Conservation (phyloP, 2,797 vertebrate species). For the Sitta carolinensis region DNA sequence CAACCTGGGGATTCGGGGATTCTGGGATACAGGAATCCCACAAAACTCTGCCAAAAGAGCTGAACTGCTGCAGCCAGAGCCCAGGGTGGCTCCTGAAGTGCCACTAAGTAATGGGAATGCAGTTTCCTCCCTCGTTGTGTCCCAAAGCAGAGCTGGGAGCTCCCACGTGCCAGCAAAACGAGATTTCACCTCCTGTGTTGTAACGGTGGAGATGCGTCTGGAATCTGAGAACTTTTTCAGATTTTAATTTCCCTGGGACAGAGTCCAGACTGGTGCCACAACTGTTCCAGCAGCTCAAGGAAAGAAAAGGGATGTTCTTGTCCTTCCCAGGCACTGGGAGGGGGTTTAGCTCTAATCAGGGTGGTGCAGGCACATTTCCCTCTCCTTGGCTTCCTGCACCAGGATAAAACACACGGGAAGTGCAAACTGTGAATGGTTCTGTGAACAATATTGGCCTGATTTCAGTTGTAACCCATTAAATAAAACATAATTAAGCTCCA, state of each 20-base stretch:
- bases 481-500: background rate
- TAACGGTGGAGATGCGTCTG: background rate
- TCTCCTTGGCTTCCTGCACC: background rate
- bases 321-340: background rate
- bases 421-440: background rate
- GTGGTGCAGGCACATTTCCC: background rate
- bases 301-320: background rate
- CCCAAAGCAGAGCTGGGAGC: background rate
- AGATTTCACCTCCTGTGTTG: background rate
- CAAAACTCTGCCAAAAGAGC: background rate
- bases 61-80: background rate
- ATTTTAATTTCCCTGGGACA: background rate
- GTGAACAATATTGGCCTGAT: background rate
- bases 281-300: background rate
- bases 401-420: background rate
- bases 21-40: rapidly evolving
- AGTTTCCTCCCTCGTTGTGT: background rate
- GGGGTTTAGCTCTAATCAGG: background rate
- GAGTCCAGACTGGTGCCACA: background rate
- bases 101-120: background rate
- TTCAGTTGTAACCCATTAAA: background rate
- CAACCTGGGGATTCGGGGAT: too few species aligned
- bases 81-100: background rate
- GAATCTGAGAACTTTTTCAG: background rate
- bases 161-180: background rate